These are phyloP conservation scores for Acanthiza pusilla DNA, from an alignment of 2,797 vertebrate genomes.

Conservation along the genomic window DNA sequence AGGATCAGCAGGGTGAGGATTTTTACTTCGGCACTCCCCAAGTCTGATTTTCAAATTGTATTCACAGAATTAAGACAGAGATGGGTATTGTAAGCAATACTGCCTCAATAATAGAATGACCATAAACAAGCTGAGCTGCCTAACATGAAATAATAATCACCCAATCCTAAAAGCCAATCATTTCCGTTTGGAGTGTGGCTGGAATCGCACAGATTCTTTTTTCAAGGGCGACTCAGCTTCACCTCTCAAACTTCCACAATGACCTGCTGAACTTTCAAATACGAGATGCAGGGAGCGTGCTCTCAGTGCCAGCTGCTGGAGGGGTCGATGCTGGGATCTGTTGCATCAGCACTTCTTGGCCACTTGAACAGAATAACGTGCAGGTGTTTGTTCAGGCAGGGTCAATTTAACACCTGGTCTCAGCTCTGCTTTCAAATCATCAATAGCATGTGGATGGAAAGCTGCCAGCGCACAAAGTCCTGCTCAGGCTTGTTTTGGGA, in stretches of 20 bases:
- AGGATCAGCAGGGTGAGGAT: background rate
- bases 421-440: constrained; percentile 4
- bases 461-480: background rate
- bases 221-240: background rate
- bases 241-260: background rate
- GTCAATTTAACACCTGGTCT: constrained; percentile 37
- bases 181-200: background rate
- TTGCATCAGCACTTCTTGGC: background rate
- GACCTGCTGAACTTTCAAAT: background rate
- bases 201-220: background rate
- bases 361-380: background rate
- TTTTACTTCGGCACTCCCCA: background rate
- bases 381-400: background rate
- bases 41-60: background rate
- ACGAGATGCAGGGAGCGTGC: background rate
- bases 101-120: background rate
- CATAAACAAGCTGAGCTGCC: background rate
- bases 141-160: background rate
- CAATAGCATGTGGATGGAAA: background rate
- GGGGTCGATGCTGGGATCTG: background rate
- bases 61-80: background rate
- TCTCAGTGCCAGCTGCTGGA: background rate
- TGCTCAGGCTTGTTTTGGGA: background rate
- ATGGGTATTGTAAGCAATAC: background rate
- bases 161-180: background rate